Evolutionary conservation across 2,797 vertebrate species (phyloP).

Genomic region (Crocidura indochinensis): DNA sequence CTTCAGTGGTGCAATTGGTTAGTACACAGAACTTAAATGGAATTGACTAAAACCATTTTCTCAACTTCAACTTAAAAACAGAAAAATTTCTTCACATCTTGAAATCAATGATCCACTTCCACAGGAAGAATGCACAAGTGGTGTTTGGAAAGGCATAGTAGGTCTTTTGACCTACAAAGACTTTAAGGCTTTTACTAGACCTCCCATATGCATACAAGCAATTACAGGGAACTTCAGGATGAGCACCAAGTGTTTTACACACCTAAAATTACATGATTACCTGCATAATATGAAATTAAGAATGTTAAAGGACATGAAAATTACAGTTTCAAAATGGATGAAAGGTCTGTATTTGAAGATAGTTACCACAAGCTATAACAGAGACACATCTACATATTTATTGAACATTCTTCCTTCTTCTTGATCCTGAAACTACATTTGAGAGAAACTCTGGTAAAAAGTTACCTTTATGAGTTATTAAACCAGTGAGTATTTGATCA

Average conservation of each 20-base stretch:
- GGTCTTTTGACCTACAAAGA: background rate
- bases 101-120: background rate
- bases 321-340: background rate
- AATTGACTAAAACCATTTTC: background rate
- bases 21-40: no score
- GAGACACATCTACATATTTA: background rate
- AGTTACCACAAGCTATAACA: no score
- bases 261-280: constrained; percentile 39
- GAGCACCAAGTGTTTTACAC: background rate
- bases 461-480: constrained; percentile 31
- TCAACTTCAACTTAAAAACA: constrained; percentile 30
- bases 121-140: no score
- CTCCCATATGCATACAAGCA: background rate
- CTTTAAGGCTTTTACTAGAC: background rate
- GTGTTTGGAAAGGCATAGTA: no score
- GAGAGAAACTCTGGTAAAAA: background rate
- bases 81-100: constrained; percentile 20
- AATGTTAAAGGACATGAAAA: constrained; percentile 26
- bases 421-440: background rate
- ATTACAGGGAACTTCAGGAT: background rate
- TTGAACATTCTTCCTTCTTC: background rate
- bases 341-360: background rate
- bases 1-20: no score
- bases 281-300: constrained; percentile 15
- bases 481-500: background rate